These are phyloP conservation scores for Pycnomerus fuliginosus DNA, from an alignment of 2,888 invertebrate species.

Conservation along the genomic window DNA sequence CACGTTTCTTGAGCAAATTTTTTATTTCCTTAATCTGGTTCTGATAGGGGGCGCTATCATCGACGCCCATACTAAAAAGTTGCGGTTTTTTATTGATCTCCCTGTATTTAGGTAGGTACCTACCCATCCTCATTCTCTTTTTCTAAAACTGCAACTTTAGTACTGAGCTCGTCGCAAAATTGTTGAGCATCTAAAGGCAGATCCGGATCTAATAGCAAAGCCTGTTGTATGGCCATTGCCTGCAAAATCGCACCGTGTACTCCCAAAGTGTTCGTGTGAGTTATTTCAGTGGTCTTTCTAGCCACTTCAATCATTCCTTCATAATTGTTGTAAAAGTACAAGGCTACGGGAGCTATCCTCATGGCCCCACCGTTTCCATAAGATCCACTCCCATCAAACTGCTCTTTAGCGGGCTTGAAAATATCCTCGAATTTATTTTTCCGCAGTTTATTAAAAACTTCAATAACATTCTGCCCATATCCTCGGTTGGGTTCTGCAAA, in stretches of 20 bases:
- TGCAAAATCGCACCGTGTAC: constrained; percentile 61
- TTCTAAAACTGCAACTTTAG: constrained; percentile 58
- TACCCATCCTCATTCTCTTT: constrained; percentile 49
- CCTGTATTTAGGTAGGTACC: background rate
- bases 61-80: constrained; percentile 43
- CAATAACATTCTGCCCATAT: constrained; percentile 63
- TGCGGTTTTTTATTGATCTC: background rate
- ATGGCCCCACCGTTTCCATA: constrained; percentile 80
- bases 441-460: constrained; percentile 59
- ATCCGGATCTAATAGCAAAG: constrained; percentile 52
- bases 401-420: constrained; percentile 62
- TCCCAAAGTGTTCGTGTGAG: constrained; percentile 62
- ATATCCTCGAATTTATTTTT: constrained; percentile 59
- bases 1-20: constrained; percentile 52
- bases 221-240: constrained; percentile 60
- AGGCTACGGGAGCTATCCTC: constrained; percentile 66
- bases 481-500: constrained; percentile 62
- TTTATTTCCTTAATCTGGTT: constrained; percentile 57
- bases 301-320: constrained; percentile 55
- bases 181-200: constrained; percentile 52
- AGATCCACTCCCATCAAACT: constrained; percentile 68
- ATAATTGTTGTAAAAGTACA: constrained; percentile 59
- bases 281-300: constrained; percentile 58
- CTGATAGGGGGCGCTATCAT: constrained; percentile 55
- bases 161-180: constrained; percentile 56